Percentiles rank a stretch among this genome's conserved stretches.
phyloP scores from a whole-genome alignment of 1,140 invertebrate genomes.

The Drosophila nikananu region DNA sequence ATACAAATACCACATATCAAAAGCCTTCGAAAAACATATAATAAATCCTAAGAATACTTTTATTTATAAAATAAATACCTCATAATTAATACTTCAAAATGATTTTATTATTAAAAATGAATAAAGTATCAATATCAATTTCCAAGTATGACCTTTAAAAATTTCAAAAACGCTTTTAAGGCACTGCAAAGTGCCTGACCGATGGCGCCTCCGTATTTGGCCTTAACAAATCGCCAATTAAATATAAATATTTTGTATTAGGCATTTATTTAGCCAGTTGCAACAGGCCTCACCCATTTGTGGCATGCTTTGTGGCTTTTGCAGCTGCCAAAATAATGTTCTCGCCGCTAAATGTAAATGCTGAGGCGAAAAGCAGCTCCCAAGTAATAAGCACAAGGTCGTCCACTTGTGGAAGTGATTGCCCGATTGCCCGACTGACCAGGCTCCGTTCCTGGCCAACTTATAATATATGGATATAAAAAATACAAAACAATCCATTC shows the following conservation, averaged over 20 bases:
- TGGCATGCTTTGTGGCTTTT: conserved; percentile 46
- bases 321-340: conserved; percentile 54
- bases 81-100: neutral
- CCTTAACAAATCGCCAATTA: conserved; percentile 63
- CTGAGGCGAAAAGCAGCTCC: conserved; percentile 16
- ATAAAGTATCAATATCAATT: neutral
- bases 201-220: conserved; percentile 63
- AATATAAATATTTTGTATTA: conserved; percentile 55
- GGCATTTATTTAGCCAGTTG: conserved; percentile 29
- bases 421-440: conserved; percentile 43
- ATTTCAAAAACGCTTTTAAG: conserved; percentile 14
- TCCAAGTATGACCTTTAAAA: conserved; percentile 4
- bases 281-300: conserved; percentile 63
- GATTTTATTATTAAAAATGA: neutral
- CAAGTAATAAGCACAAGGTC: conserved; percentile 71
- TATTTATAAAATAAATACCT: neutral
- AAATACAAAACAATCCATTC: conserved; percentile 23
- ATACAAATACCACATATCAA: neutral
- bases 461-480: conserved; percentile 5
- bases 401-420: conserved; percentile 65
- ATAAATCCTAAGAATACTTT: neutral
- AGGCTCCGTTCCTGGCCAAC: conserved; percentile 48
- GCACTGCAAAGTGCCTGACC: conserved; percentile 29
- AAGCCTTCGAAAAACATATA: neutral
- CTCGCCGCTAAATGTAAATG: conserved; percentile 61